Evolutionary conservation across 2,888 invertebrate species (phyloP), one percentile per base, ranked within the genome.

Genomic region (Hypomecis atomaria): DNA sequence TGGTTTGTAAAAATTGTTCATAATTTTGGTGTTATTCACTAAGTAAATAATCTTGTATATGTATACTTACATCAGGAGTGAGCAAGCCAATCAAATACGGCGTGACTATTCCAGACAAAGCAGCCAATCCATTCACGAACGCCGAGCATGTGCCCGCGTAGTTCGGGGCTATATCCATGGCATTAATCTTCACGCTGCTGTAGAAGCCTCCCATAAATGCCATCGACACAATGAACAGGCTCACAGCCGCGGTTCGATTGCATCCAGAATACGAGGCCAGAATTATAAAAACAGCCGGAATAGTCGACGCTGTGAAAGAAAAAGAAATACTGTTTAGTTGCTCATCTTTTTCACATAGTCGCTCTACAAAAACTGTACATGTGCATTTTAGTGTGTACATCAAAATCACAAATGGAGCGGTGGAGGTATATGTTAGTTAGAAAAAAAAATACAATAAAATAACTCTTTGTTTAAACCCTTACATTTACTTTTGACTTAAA

Each of bases 191-290:
- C 76, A 95, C 93, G 64, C 94, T 94, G 73, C 95, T 94, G 77
- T 95, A 96, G 82, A 94, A 96, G 0, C 95, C 94, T 1, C 95
- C 96, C 95, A 95, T 95, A 66, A 95, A 93, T 42, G 94, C 94
- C 94, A 95, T 94, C 38, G 92, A 94, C 38, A 94, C 81, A 57
- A 95, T 94, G 79, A 95, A 94, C 62, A 94, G 85, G 47, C 93
- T 90, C 6, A 95, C 93, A 53, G 92, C 78, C 66, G 84, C 75
- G 13, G 82, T 49, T 10, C 92, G 80, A 73, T 95, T 87, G 76
- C 95, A 95, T 45, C 94, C 95, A 2, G 94, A 94, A 77, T 95
- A 95, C 55, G 94, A 94, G 47, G 95, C 95, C 58, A 93, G 88
- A 69, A 95, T 89, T 52, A 95, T 93, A 77, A 94, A 94, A 64